Evolutionary conservation across 1,140 invertebrate genomes (phyloP).

Genomic region (Ceratoteleas bidentatus): DNA sequence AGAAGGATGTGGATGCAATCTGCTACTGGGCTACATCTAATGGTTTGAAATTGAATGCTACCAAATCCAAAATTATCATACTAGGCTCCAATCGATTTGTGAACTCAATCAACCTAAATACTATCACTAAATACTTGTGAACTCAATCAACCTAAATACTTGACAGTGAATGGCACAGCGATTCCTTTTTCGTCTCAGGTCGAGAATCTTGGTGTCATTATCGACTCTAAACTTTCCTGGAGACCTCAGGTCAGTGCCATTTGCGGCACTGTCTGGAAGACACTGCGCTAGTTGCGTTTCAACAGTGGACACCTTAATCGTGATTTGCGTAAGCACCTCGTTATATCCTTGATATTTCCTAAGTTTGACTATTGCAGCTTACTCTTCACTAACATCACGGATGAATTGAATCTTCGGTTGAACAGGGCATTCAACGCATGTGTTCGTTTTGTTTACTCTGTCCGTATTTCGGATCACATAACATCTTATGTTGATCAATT

Average conservation of each 20-base stretch:
- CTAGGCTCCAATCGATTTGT: background rate
- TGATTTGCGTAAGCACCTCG: background rate
- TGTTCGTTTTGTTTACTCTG: too few species aligned
- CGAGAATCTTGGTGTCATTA: background rate
- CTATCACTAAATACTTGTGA: background rate
- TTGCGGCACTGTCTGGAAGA: background rate
- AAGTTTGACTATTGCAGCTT: too few species aligned
- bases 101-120: background rate
- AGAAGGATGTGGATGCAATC: background rate
- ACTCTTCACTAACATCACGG: too few species aligned
- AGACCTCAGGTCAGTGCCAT: background rate
- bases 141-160: too few species aligned
- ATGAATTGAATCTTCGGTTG: too few species aligned
- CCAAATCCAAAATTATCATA: conserved; percentile 3
- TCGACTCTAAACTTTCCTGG: conserved; percentile 2
- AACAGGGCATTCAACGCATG: too few species aligned
- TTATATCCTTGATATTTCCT: conserved; percentile 1
- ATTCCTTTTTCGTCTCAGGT: background rate
- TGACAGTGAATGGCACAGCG: background rate
- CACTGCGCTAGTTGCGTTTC: too few species aligned
- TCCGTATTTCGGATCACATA: too few species aligned
- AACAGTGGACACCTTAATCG: too few species aligned
- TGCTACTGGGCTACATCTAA: background rate
- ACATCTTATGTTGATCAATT: too few species aligned
- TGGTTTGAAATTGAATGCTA: background rate